These are phyloP conservation scores for Cancer borealis DNA, from an alignment of 2,888 invertebrate genomes.

Conservation along the genomic window DNA sequence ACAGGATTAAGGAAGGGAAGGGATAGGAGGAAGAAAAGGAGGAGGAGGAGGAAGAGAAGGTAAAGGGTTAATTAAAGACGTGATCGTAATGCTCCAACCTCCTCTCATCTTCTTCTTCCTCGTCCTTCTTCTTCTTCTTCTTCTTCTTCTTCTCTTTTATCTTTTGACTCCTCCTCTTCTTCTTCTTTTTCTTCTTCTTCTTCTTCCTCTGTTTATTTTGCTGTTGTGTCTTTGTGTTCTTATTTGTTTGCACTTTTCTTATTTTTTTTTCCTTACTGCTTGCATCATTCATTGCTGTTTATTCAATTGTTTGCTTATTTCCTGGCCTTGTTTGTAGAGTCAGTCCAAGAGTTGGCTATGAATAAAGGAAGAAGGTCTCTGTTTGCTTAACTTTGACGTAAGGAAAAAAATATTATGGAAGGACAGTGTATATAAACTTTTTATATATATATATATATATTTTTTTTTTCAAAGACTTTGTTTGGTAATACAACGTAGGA, in stretches of 20 bases:
- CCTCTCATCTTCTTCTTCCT: neutral
- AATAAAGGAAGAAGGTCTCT: neutral
- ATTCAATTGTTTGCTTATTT: neutral
- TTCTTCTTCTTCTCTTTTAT: neutral
- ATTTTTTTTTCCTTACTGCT: neutral
- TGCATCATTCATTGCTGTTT: neutral
- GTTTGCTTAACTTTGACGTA: neutral
- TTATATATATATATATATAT: too few species aligned
- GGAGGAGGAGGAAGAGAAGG: neutral
- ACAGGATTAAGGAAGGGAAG: neutral
- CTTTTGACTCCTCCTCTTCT: neutral
- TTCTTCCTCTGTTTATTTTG: neutral
- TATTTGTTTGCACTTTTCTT: neutral
- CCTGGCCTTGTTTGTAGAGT: neutral
- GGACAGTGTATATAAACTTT: too few species aligned
- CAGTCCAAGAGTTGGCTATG: neutral
- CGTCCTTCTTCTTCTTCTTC: too few species aligned
- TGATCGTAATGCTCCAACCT: constrained; percentile 20
- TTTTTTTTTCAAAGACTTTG: too few species aligned
- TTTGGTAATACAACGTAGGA: too few species aligned
- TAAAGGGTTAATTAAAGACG: constrained; percentile 12
- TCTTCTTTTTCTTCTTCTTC: neutral
- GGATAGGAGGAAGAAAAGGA: neutral
- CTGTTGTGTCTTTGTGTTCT: neutral
- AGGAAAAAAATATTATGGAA: too few species aligned